phyloP scores from a whole-genome alignment of 2,797 vertebrate species.

The Melanotaenia parkinsoni region DNA sequence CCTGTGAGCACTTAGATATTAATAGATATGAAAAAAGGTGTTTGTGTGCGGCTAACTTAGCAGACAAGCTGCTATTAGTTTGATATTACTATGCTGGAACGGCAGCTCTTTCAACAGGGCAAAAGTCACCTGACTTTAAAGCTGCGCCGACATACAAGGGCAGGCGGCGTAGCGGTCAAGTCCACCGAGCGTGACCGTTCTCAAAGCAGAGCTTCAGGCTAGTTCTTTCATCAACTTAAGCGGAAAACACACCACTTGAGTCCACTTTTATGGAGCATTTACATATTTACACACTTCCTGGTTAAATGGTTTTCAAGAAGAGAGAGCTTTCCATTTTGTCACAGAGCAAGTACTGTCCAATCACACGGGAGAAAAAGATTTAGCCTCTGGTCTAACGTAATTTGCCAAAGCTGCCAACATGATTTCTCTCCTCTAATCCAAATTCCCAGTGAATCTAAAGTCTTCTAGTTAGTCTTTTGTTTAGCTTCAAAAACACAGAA shows the following conservation, averaged over 20 bases:
- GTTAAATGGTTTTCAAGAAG: constrained; percentile 33
- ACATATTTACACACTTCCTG: constrained; percentile 64
- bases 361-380: constrained; percentile 11
- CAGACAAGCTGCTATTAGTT: constrained; percentile 66
- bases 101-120: constrained; percentile 46
- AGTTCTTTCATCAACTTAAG: constrained; percentile 62
- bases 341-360: neutral
- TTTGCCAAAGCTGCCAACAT: constrained; percentile 20
- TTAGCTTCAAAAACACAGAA: constrained; percentile 23
- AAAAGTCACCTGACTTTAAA: constrained; percentile 59
- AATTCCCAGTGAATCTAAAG: constrained; percentile 42
- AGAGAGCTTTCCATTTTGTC: constrained; percentile 11
- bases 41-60: constrained; percentile 45
- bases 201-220: constrained; percentile 58
- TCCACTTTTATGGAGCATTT: constrained; percentile 61
- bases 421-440: constrained; percentile 39
- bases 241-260: constrained; percentile 56
- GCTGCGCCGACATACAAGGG: constrained; percentile 54
- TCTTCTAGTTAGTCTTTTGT: constrained; percentile 30
- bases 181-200: constrained; percentile 68
- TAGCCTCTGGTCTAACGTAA: constrained; percentile 22
- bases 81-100: constrained; percentile 69
- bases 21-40: constrained; percentile 83
- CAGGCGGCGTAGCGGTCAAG: constrained; percentile 60
- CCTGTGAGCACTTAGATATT: constrained; percentile 88